Evolutionary conservation across 2,888 invertebrate species (phyloP), one percentile per base, ranked within the genome.

Genomic region (Rugalucina vietnamica): DNA sequence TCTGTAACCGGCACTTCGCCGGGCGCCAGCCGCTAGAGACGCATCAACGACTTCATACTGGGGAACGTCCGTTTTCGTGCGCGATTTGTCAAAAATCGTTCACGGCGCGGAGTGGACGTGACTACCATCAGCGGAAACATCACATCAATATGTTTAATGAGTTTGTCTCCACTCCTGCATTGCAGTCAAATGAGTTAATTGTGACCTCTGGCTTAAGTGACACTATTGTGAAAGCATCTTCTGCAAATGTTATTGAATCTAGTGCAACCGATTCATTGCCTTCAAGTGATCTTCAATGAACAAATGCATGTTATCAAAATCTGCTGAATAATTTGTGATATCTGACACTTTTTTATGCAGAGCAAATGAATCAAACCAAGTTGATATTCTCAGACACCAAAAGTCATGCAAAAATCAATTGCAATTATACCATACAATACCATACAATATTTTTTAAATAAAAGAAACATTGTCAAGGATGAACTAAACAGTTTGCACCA

Each of bases 11-110:
- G 29, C 77, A 79, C 49, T 87, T 87, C 79, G 87, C 84, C 37
- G 84, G 87, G 21, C 84, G 84, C 29, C 87, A 87, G 39, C 84
- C 82, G 18, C 60, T 87, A 4, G 82, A 87, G 70, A 87, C 87
- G 2, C 87, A 87, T 34, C 77, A 85, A 57, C 54, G 87, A 1
- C 72, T 87, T n/a, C 87, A 87, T 37, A 80, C 81, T 2, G 87
- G 87, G 2, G 87, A 87, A 70, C 72, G 80, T 69, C 87, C 87
- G 24, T 87, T 87, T 54, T 80, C 75, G 24, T 87, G 87, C 82
- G 50, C 43, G 0, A 70, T 69, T 14, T 87, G 87, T 83, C 80
- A 82, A 37, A 27, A 81, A 14, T 81, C 84, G 8, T 87, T 87
- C 37, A 77, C 82, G 8, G 87, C 87, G 14, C 70, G 87, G 21